Base-by-base conservation (phyloP, 2,113 vertebrate species). In the Suncus etruscus region DNA sequence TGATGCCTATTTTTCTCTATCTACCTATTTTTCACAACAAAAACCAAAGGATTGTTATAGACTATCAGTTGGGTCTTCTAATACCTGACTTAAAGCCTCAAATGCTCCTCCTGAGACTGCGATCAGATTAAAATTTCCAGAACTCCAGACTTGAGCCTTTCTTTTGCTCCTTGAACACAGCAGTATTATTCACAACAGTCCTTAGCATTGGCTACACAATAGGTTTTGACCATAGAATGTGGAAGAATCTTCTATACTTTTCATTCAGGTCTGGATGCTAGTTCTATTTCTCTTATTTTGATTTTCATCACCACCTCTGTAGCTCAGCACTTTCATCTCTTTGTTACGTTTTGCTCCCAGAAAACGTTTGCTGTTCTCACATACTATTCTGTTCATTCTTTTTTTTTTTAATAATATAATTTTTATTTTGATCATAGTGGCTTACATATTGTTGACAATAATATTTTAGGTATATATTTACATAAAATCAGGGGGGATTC, bases 1-100 rank as follows among this genome's bases (percentile, higher is more conserved):
- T 51, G 27, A 76, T 48, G 83, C 63, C 89, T 80, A 27, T 45
- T 80, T 95, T 31, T 70, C 31, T 54, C 20, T 11, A 76, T 54
- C 20, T 11, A 76, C 51, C 18, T 11, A 32, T 45, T 63, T 65
- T 29, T 58, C 50, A 83, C 50, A 25, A 0, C 11, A 31, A 11
- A 27, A 31, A 54, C 22, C 22, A 82, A 50, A 72, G 3, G 45
- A 20, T n/a, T 72, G 24, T 63, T 87, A 16, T 22, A 54, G 77
- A 73, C 83, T 75, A 7, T 25, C 70, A 50, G n/a, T 91, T 74
- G 66, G n/a, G n/a, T 5, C 11, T 3, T 50, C 8, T 48, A 74
- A 32, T 75, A 16, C 8, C 14, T 16, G 66, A 39, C 61, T 39
- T 85, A 58, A 73, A 72, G 24, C 11, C 25, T 82, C 47, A 29